These are phyloP conservation scores for Lamproptera curius DNA, from an alignment of 2,888 invertebrate genomes.

Conservation along the genomic window DNA sequence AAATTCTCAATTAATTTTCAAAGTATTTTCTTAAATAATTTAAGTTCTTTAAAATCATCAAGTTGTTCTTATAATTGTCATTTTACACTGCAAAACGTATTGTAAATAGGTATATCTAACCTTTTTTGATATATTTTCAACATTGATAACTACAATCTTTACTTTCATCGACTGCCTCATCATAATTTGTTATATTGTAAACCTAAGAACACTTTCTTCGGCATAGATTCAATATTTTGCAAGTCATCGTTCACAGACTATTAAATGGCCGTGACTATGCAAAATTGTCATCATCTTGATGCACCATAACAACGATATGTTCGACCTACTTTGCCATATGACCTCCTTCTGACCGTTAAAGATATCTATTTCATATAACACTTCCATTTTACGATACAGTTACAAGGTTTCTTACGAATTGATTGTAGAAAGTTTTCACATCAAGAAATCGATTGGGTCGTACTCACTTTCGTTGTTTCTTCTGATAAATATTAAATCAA, in stretches of 20 bases:
- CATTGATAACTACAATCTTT: no score
- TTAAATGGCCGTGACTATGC: constrained; percentile 30
- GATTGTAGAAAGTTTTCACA: background rate
- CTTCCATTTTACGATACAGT: background rate
- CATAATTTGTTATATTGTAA: background rate
- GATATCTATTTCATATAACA: background rate
- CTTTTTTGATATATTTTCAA: no score
- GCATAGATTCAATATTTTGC: background rate
- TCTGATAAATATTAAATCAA: no score
- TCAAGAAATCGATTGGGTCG: background rate
- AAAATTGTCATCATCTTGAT: constrained; percentile 36
- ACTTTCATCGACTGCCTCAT: background rate
- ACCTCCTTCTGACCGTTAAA: constrained; percentile 2
- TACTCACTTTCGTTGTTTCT: background rate
- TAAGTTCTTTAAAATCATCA: no score
- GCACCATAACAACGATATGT: constrained; percentile 36
- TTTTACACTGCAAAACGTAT: no score
- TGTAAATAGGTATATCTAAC: no score
- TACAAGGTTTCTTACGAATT: background rate
- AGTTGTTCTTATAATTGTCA: no score
- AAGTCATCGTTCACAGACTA: background rate
- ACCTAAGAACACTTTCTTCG: background rate
- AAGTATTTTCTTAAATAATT: background rate
- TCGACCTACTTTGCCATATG: constrained; percentile 31
- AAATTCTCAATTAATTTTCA: background rate